These are phyloP conservation scores for Tipula helvola DNA, from an alignment of 2,888 invertebrate genomes.

Conservation along the genomic window DNA sequence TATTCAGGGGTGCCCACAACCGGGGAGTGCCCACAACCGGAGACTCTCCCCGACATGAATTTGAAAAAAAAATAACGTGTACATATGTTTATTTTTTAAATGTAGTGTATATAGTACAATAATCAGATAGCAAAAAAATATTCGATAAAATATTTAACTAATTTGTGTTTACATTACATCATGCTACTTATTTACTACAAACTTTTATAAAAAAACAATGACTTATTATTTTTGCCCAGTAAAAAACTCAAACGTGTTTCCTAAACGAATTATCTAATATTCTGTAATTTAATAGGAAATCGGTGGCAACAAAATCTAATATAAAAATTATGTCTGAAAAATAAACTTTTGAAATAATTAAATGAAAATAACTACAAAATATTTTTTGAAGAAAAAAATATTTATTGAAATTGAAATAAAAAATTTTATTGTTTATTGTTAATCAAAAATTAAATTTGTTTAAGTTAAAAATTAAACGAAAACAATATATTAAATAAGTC, in stretches of 20 bases:
- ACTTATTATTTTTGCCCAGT: neutral
- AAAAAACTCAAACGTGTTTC: neutral
- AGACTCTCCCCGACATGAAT: too few relatives aligned
- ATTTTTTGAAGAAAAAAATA: too few relatives aligned
- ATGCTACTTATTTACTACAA: too few relatives aligned
- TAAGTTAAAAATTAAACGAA: neutral
- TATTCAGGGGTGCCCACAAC: too few relatives aligned
- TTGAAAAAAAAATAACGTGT: too few relatives aligned
- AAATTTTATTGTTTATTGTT: neutral
- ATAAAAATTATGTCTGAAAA: neutral
- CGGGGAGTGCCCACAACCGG: too few relatives aligned
- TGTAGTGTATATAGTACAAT: too few relatives aligned
- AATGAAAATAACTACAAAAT: neutral
- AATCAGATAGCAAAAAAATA: too few relatives aligned
- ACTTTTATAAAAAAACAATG: neutral
- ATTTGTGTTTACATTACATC: too few relatives aligned
- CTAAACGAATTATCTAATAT: neutral
- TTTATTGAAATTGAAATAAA: neutral
- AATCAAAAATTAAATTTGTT: neutral
- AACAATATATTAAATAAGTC: neutral
- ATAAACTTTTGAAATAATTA: neutral
- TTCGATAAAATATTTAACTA: too few relatives aligned
- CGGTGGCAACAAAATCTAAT: neutral
- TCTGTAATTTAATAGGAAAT: neutral
- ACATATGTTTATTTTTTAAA: too few relatives aligned